phyloP scores from a whole-genome alignment of 1,140 invertebrate species.

The Lerema accius region DNA sequence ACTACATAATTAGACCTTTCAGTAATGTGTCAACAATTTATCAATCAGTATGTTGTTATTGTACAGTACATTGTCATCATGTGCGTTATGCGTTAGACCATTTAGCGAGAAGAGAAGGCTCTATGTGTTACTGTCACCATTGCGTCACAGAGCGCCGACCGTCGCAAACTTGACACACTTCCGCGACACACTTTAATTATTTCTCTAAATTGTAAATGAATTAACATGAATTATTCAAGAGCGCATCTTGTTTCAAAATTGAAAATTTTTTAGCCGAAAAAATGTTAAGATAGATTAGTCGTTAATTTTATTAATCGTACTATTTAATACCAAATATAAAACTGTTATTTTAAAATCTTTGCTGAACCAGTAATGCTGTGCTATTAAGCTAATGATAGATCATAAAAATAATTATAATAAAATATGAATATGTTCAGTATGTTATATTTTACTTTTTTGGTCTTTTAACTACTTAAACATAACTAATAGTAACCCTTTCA shows the following conservation, averaged over 20 bases:
- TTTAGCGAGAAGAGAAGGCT: neutral
- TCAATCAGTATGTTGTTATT: neutral
- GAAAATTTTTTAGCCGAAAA: no score
- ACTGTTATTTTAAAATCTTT: no score
- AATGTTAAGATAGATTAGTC: no score
- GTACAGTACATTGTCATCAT: constrained; percentile 3
- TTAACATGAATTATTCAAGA: neutral
- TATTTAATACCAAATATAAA: no score
- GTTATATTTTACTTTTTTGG: no score
- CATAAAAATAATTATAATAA: no score
- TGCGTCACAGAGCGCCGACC: constrained; percentile 41
- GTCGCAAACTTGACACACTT: constrained; percentile 65
- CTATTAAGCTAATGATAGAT: no score
- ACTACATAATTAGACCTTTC: neutral
- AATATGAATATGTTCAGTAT: no score
- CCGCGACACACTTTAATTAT: constrained; percentile 44
- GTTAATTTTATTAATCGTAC: no score
- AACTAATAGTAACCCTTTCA: no score
- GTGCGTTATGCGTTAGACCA: neutral
- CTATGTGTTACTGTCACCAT: constrained; percentile 35
- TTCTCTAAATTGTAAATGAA: neutral
- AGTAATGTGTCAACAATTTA: constrained; percentile 18
- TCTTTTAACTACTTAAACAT: no score
- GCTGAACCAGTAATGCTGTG: no score
- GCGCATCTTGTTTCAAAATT: neutral